These are phyloP conservation scores for Hybognathus amarus DNA, from an alignment of 2,797 vertebrate species.

Conservation along the genomic window DNA sequence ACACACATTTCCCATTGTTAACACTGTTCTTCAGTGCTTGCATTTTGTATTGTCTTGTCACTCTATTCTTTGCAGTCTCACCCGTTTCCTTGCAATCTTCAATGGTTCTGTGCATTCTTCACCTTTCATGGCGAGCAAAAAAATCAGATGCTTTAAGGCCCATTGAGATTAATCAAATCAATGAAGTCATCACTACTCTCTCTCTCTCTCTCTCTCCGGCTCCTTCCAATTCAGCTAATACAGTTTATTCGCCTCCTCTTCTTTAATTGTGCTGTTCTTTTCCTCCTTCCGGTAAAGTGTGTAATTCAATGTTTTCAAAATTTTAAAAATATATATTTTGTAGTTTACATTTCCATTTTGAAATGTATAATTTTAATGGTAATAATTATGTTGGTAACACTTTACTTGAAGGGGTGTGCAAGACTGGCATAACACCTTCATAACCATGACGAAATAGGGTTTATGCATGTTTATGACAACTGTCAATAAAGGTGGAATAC, in stretches of 20 bases:
- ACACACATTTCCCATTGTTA: constrained; percentile 58
- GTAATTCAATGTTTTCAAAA: background rate
- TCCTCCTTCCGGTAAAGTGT: background rate
- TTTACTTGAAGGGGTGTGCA: too few relatives aligned
- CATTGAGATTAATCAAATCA: constrained; percentile 32
- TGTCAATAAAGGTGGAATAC: too few relatives aligned
- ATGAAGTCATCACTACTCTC: constrained; percentile 34
- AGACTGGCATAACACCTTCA: too few relatives aligned
- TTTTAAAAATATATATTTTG: background rate
- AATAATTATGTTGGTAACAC: too few relatives aligned
- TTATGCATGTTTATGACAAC: too few relatives aligned
- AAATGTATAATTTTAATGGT: background rate
- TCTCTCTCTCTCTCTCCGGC: constrained; percentile 5
- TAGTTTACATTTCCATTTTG: background rate
- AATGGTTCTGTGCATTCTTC: constrained; percentile 43
- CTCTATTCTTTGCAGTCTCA: constrained; percentile 51
- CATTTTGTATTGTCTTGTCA: constrained; percentile 62
- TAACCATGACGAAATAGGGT: too few relatives aligned
- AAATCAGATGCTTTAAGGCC: constrained; percentile 14
- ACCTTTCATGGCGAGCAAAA: constrained; percentile 29
- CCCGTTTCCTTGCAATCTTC: constrained; percentile 45
- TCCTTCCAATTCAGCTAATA: too few relatives aligned
- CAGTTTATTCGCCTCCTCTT: background rate
- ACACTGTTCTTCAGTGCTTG: constrained; percentile 55
- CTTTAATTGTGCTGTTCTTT: background rate